Evolutionary conservation across 2,113 vertebrate species (phyloP).

Genomic region (Caranx ignobilis): DNA sequence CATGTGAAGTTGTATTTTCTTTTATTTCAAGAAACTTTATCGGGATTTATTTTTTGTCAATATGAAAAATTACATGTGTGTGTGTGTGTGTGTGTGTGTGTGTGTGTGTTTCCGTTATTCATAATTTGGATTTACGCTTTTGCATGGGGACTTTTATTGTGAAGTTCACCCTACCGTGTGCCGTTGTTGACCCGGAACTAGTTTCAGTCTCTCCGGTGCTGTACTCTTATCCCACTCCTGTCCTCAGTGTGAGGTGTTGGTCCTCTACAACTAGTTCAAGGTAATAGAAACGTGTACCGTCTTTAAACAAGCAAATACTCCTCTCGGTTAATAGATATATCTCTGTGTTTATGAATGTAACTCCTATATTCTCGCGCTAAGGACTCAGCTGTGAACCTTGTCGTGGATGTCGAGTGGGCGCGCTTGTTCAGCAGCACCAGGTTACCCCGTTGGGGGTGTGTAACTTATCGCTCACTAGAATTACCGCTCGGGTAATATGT

Average conservation of each 20-base stretch:
- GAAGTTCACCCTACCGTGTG: background rate
- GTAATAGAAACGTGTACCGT: background rate
- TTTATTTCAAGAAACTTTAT: too few relatives aligned
- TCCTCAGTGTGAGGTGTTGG: background rate
- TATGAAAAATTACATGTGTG: too few relatives aligned
- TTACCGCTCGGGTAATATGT: too few relatives aligned
- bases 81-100: too few relatives aligned
- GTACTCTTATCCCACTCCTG: too few relatives aligned
- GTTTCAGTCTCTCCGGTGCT: background rate
- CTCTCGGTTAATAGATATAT: too few relatives aligned
- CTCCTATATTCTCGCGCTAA: background rate
- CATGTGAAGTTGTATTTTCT: too few relatives aligned
- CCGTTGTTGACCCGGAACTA: constrained; percentile 19
- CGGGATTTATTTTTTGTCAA: too few relatives aligned
- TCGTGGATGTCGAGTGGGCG: background rate
- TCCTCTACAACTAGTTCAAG: background rate
- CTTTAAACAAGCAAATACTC: background rate
- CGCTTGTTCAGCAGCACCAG: accelerated
- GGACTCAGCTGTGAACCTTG: background rate
- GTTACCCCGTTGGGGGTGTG: constrained; percentile 15
- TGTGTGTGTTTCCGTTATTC: too few relatives aligned
- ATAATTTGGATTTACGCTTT: too few relatives aligned
- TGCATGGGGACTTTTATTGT: constrained; percentile 34
- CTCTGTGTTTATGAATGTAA: too few relatives aligned
- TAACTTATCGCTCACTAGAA: too few relatives aligned